A percentile compares a stretch with the other conserved stretches of the same genome.
Evolutionary conservation across 2,113 vertebrate genomes (phyloP).

Genomic region (Platichthys stellatus): DNA sequence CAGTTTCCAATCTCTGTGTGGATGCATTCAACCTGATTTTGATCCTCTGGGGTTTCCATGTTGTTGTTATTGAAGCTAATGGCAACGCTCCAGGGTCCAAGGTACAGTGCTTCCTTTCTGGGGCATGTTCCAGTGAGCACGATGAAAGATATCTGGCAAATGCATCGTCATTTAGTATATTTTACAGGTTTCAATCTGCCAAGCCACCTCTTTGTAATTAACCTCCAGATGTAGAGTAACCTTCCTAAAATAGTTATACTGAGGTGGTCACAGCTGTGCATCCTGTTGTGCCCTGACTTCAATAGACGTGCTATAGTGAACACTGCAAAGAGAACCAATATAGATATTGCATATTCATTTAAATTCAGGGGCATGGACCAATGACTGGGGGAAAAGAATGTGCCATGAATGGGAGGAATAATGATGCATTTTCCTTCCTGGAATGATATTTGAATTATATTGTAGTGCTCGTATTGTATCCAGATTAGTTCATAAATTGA

Average conservation of each 20-base stretch:
- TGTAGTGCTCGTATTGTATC: not conserved
- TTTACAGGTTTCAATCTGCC: not conserved
- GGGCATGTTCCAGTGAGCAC: not conserved
- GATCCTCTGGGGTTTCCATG: not conserved
- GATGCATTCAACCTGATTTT: not conserved
- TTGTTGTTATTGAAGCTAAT: not conserved
- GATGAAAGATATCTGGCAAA: not conserved
- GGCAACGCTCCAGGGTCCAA: not conserved
- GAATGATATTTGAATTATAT: not conserved
- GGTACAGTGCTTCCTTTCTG: too few species aligned
- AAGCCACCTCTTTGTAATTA: constrained; percentile 1
- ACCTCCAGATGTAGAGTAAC: not conserved
- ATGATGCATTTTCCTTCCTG: not conserved
- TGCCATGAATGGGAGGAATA: not conserved
- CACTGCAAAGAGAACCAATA: not conserved
- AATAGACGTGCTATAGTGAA: not conserved
- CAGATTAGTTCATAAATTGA: not conserved
- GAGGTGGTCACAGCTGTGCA: not conserved
- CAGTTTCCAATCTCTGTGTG: not conserved
- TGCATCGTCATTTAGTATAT: not conserved
- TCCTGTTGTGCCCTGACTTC: not conserved
- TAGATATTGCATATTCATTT: not conserved
- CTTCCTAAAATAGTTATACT: not conserved
- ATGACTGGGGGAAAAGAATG: not conserved
- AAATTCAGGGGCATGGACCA: not conserved